Evolutionary conservation across 1,140 invertebrate species (phyloP).

Genomic region (Anagrus nilaparvatae): DNA sequence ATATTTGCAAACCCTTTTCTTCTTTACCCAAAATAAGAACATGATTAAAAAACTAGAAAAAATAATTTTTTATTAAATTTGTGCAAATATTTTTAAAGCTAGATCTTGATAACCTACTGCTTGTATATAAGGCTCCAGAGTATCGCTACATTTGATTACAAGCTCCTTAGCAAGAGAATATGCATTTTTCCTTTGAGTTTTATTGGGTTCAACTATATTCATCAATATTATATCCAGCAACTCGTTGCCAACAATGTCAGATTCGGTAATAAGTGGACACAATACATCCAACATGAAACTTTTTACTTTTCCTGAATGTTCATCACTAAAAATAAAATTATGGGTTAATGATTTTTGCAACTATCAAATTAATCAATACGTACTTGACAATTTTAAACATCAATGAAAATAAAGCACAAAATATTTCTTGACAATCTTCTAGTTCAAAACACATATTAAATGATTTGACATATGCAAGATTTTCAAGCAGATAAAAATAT

Average conservation of each 20-base stretch:
- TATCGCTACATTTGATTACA: conserved; percentile 80
- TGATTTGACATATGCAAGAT: conserved; percentile 94
- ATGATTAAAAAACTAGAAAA: conserved; percentile 85
- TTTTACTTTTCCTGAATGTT: conserved; percentile 92
- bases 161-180: conserved; percentile 86
- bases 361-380: conserved; percentile 32
- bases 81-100: conserved; percentile 2
- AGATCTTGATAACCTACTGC: conserved; percentile 50
- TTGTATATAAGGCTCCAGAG: conserved; percentile 89
- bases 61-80: neutral
- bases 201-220: conserved; percentile 93
- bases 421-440: conserved; percentile 95
- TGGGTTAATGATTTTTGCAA: neutral
- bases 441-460: conserved; percentile 99
- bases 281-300: conserved; percentile 94
- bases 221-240: conserved; percentile 87
- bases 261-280: conserved; percentile 87
- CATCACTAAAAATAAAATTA: conserved; percentile 59
- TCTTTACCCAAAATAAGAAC: conserved; percentile 85
- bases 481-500: conserved; percentile 93
- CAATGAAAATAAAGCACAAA: conserved; percentile 85
- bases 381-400: conserved; percentile 96
- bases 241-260: conserved; percentile 89
- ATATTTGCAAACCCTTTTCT: conserved; percentile 69
- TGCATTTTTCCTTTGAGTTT: conserved; percentile 81